Evolutionary conservation across 1,140 invertebrate species (phyloP).

Genomic region (Leptonema lineaticorne): DNA sequence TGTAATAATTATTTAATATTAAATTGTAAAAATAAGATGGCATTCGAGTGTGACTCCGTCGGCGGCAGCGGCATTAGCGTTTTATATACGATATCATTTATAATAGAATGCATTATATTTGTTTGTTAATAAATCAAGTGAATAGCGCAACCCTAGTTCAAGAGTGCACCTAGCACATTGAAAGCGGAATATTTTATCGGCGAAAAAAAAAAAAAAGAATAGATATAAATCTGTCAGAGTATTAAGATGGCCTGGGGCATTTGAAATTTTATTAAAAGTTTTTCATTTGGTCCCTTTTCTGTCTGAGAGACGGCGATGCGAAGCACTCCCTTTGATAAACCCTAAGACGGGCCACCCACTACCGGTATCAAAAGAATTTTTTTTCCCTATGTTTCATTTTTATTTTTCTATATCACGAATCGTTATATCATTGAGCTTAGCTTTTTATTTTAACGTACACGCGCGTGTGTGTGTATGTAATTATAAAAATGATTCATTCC

Average conservation of each 20-base stretch:
- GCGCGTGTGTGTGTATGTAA: too few species aligned
- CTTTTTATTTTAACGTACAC: too few species aligned
- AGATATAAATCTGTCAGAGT: constrained; percentile 40
- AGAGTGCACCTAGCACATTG: too few species aligned
- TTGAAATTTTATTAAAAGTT: constrained; percentile 40
- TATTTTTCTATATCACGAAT: neutral
- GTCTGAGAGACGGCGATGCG: constrained; percentile 34
- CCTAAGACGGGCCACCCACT: neutral
- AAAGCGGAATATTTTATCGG: constrained; percentile 26
- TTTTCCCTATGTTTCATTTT: neutral
- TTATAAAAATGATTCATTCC: constrained; percentile 14
- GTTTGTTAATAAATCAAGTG: too few species aligned
- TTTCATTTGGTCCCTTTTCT: constrained; percentile 12
- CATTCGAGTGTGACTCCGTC: too few species aligned
- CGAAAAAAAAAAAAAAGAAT: constrained; percentile 22
- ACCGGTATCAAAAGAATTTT: constrained; percentile 23
- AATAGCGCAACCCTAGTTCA: too few species aligned
- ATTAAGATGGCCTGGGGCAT: constrained; percentile 36
- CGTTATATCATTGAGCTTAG: neutral
- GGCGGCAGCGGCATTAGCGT: too few species aligned
- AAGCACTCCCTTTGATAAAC: constrained; percentile 39
- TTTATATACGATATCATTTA: too few species aligned
- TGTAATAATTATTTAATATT: too few species aligned
- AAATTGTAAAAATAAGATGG: too few species aligned
- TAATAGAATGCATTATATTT: too few species aligned